A percentile compares a stretch with the other conserved stretches of the same genome.
Evolutionary conservation across 2,888 invertebrate species (phyloP).

Genomic region (Lasioglossum pauxillum): DNA sequence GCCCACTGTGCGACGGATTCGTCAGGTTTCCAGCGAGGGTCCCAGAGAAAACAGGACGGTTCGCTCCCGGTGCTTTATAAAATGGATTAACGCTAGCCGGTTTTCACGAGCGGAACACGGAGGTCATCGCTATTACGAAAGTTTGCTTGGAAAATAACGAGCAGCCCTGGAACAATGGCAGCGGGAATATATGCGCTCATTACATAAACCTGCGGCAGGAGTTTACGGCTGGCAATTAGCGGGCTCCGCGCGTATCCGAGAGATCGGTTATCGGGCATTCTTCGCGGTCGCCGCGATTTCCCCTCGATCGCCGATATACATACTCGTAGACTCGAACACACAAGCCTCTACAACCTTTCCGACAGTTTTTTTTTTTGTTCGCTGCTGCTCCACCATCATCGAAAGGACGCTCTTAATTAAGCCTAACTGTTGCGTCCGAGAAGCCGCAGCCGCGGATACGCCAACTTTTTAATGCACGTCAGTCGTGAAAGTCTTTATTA

Average conservation of each 20-base stretch:
- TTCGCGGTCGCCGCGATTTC: slow-evolving; percentile 7
- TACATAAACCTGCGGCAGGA: slow-evolving; percentile 39
- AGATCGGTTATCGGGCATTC: slow-evolving; percentile 45
- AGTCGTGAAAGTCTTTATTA: neutral
- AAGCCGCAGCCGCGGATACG: neutral
- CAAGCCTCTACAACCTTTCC: neutral
- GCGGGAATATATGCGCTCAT: slow-evolving; percentile 29
- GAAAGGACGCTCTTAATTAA: neutral
- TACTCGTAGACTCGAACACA: neutral
- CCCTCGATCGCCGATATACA: neutral
- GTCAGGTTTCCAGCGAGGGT: neutral
- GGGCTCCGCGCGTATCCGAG: slow-evolving; percentile 6
- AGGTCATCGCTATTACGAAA: slow-evolving; percentile 58
- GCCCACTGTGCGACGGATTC: neutral
- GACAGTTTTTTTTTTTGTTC: neutral
- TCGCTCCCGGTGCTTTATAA: slow-evolving; percentile 17
- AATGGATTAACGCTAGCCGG: slow-evolving; percentile 48
- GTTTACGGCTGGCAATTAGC: slow-evolving; percentile 46
- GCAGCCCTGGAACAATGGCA: neutral
- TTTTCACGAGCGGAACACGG: slow-evolving; percentile 37
- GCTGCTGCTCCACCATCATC: neutral
- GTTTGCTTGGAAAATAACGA: slow-evolving; percentile 54
- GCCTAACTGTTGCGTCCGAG: neutral
- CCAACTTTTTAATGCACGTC: neutral
- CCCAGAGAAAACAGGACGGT: slow-evolving; percentile 26